Evolutionary conservation across 2,888 invertebrate genomes (phyloP).

Genomic region (Phyto melanocephala): DNA sequence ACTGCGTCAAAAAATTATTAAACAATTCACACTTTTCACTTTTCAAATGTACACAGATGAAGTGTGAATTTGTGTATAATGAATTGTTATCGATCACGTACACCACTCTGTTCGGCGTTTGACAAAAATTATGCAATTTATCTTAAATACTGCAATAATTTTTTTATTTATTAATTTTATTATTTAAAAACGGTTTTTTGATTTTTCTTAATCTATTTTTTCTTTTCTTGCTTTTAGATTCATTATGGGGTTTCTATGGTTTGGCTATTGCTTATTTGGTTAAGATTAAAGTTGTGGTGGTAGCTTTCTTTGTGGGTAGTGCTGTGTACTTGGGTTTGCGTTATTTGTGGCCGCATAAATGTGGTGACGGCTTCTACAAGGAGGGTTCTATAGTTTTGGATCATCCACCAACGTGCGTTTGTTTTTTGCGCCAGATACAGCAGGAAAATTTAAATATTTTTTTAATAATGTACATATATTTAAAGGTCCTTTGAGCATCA

Average conservation of each 20-base stretch:
- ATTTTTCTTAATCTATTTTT: too few relatives aligned
- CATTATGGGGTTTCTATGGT: conserved; percentile 73
- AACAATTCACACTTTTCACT: conserved; percentile 76
- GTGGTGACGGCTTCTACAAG: conserved; percentile 66
- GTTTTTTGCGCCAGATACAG: neutral
- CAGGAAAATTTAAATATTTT: neutral
- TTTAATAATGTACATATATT: neutral
- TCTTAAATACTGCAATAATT: conserved; percentile 3
- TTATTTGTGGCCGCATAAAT: conserved; percentile 72
- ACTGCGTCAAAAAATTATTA: neutral
- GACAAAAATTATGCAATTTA: conserved; percentile 35
- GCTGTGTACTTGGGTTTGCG: conserved; percentile 75
- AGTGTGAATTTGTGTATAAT: neutral
- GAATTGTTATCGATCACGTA: conserved; percentile 36
- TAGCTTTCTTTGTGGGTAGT: conserved; percentile 76
- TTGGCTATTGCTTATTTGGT: conserved; percentile 76
- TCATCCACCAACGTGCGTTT: conserved; percentile 74
- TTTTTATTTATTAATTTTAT: neutral
- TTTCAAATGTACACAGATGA: conserved; percentile 68
- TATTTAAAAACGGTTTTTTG: neutral
- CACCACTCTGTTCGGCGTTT: neutral
- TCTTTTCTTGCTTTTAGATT: conserved; percentile 65
- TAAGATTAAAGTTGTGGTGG: conserved; percentile 77
- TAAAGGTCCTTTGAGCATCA: conserved; percentile 67
- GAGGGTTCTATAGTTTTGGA: conserved; percentile 68